Percentiles rank a stretch among this genome's conserved stretches.
Conservation (phyloP, 2,888 invertebrate genomes). For the Eupelmus urozonus region DNA sequence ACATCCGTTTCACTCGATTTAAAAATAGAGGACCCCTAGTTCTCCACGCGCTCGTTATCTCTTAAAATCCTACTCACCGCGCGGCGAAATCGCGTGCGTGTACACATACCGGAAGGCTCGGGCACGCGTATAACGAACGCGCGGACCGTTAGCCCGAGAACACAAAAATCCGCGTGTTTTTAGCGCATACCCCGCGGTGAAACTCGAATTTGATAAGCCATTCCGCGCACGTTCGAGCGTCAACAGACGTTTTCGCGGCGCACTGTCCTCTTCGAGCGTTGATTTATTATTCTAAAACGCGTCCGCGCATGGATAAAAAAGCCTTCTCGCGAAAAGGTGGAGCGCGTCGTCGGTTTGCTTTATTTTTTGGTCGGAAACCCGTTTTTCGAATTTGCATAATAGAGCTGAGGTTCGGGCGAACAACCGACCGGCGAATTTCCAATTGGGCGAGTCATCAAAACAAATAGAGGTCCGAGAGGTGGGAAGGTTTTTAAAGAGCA, state of each 20-base stretch:
- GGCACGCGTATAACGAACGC: neutral
- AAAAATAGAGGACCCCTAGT: neutral
- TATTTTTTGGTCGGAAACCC: no score
- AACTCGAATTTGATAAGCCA: slow-evolving; percentile 30
- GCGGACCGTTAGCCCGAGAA: neutral
- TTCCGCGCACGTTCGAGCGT: slow-evolving; percentile 45
- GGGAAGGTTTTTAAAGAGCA: neutral
- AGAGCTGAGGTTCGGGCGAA: neutral
- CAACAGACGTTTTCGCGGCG: neutral
- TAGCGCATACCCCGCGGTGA: slow-evolving; percentile 18
- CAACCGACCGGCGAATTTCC: slow-evolving; percentile 11
- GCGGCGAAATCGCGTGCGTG: no score
- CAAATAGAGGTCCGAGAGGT: slow-evolving; percentile 25
- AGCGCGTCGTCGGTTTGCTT: neutral
- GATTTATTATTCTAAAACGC: slow-evolving; percentile 49
- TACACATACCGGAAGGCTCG: neutral
- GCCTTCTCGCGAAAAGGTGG: neutral
- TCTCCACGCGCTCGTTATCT: neutral
- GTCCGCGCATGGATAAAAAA: neutral
- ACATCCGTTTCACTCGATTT: neutral
- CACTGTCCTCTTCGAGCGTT: slow-evolving; percentile 12
- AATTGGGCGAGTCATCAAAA: slow-evolving; percentile 5
- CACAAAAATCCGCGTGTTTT: neutral
- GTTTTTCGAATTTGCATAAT: slow-evolving; percentile 40
- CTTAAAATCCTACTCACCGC: neutral